Evolutionary conservation across 2,888 invertebrate genomes (phyloP).

Genomic region (Tinea trinotella): DNA sequence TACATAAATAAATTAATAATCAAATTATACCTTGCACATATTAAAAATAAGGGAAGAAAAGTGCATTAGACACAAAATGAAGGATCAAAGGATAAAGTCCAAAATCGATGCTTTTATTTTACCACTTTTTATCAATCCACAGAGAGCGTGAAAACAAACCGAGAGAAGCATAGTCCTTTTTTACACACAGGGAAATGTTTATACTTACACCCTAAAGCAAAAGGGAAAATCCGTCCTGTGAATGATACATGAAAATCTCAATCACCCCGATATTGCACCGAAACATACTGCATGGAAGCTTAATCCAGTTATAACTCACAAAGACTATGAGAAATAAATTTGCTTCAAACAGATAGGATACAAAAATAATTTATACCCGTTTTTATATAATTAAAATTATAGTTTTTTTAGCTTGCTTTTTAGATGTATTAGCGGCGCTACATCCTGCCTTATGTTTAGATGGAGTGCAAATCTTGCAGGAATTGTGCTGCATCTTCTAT

Average conservation of each 20-base stretch:
- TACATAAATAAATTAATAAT: too few species aligned
- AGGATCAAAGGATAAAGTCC: too few species aligned
- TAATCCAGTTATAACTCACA: conserved; percentile 61
- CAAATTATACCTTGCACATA: too few species aligned
- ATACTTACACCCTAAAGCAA: conserved; percentile 15
- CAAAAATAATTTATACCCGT: background rate
- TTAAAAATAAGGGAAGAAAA: too few species aligned
- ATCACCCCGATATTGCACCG: conserved; percentile 61
- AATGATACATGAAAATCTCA: conserved; percentile 67
- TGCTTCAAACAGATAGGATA: conserved; percentile 5
- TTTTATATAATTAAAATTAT: background rate
- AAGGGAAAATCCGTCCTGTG: conserved; percentile 39
- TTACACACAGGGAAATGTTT: conserved; percentile 17
- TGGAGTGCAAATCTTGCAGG: too few species aligned
- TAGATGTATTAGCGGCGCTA: too few species aligned
- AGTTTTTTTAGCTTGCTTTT: too few species aligned
- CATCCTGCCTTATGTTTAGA: too few species aligned
- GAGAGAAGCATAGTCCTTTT: background rate
- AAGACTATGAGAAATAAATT: conserved; percentile 32
- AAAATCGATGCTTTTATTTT: background rate
- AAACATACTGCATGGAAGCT: conserved; percentile 48
- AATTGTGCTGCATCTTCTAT: too few species aligned
- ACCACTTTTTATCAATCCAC: conserved; percentile 2
- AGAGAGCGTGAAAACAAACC: conserved; percentile 2
- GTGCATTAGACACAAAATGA: too few species aligned